Evolutionary conservation across 1,140 invertebrate genomes (phyloP).

Genomic region (Lepidurus packardi): DNA sequence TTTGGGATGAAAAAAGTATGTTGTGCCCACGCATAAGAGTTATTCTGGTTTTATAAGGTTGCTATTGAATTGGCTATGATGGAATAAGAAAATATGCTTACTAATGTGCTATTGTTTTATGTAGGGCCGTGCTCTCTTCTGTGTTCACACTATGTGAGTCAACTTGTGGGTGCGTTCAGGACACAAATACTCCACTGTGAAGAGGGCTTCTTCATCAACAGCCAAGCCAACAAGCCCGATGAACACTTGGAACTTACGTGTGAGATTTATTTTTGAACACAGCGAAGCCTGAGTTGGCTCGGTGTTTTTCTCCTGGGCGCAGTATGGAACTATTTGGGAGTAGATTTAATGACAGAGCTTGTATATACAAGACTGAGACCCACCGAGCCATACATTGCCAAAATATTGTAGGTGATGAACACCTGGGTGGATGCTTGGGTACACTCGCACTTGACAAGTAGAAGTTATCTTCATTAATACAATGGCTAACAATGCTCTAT

Average conservation of each 20-base stretch:
- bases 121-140: neutral
- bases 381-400: neutral
- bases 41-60: neutral
- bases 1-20: neutral
- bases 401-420: neutral
- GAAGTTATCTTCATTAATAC: neutral
- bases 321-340: neutral
- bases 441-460: neutral
- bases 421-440: neutral
- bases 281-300: neutral
- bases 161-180: conserved; percentile 13
- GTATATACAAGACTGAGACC: neutral
- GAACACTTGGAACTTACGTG: neutral
- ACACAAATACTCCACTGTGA: conserved; percentile 17
- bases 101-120: neutral
- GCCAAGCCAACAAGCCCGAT: neutral
- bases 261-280: conserved; percentile 20
- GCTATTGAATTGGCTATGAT: neutral
- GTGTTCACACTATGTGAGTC: neutral
- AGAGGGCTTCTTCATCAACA: conserved; percentile 5
- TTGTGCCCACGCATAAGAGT: neutral
- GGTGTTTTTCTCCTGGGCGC: neutral
- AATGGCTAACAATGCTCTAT: neutral
- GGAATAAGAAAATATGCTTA: conserved; percentile 21
- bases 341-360: neutral